Evolutionary conservation across 2,888 invertebrate species (phyloP), one percentile per base, ranked within the genome.

Genomic region (Leptinotarsa rubiginosa): DNA sequence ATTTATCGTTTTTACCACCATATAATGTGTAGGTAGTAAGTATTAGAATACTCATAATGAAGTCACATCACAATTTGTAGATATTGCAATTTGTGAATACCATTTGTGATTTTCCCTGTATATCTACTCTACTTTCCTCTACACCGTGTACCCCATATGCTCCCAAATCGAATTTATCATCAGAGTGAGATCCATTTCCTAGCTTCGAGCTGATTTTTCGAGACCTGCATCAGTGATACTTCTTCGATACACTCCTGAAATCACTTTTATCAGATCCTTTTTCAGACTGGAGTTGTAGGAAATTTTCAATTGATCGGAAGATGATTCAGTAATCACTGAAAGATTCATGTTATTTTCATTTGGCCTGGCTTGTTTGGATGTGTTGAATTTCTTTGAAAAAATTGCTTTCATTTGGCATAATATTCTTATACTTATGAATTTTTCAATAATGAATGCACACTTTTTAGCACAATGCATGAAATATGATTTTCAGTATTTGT

Each of bases 131-230:
- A 16, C 47, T 20, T 20, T 66, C 47, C 13, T 41, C 22, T 18
- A 20, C 47, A 20, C 59, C 25, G 59, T n/a, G 69, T 75, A 69
- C 62, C 75, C 71, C 72, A 70, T 77, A 76, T 75, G 75, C 75
- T 70, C 81, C 80, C 80, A 82, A 84, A 83, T 83, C 81, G 82
- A 84, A 83, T 84, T 84, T 82, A 83, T 84, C 83, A 80, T 81
- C 81, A 77, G 80, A 81, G 78, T 75, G 25, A 81, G 82, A 83
- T 84, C 82, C 82, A 83, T 83, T 84, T 83, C 82, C 82, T 75
- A 77, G 79, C 79, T 82, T 77, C 81, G 77, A 80, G 82, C 80
- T 81, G 79, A 70, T 77, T 76, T 72, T 79, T 78, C 83, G 82
- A 83, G 83, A 83, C 82, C 76, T 83, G 83, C 82, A 83, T 83